Percentiles rank a stretch among this genome's conserved stretches.
These are phyloP conservation scores for Setophaga coronata DNA, from an alignment of 2,113 vertebrate species.

Conservation along the genomic window DNA sequence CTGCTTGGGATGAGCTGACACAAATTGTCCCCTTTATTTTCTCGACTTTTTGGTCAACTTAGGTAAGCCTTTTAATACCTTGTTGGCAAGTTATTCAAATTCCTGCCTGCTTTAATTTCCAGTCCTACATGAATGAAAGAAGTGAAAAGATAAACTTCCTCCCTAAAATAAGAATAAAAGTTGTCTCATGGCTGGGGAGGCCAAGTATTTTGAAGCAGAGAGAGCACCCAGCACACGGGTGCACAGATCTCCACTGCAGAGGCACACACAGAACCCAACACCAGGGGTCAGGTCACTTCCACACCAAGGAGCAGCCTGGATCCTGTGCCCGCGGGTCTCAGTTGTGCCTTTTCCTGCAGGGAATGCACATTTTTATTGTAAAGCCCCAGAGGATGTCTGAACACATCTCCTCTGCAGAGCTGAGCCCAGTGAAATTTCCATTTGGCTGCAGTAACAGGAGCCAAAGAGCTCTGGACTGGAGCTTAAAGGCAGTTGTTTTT, in stretches of 20 bases:
- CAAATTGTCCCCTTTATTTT: not conserved
- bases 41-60: not conserved
- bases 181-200: not conserved
- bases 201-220: not conserved
- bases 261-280: rapidly evolving
- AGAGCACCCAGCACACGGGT: not conserved
- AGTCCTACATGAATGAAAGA: not conserved
- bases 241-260: rapidly evolving
- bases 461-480: not conserved
- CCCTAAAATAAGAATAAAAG: not conserved
- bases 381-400: not conserved
- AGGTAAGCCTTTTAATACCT: not conserved
- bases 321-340: not conserved
- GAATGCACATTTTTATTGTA: not conserved
- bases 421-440: not conserved
- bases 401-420: not conserved
- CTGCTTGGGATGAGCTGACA: not conserved
- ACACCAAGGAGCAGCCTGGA: not conserved
- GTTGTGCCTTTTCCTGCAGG: not conserved
- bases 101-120: not conserved
- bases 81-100: not conserved
- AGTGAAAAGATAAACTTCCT: not conserved
- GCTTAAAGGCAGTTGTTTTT: not conserved
- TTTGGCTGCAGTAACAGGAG: not conserved
- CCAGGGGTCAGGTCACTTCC: not conserved